Evolutionary conservation across 1,140 invertebrate species (phyloP).

Genomic region (Acromyrmex heyeri): DNA sequence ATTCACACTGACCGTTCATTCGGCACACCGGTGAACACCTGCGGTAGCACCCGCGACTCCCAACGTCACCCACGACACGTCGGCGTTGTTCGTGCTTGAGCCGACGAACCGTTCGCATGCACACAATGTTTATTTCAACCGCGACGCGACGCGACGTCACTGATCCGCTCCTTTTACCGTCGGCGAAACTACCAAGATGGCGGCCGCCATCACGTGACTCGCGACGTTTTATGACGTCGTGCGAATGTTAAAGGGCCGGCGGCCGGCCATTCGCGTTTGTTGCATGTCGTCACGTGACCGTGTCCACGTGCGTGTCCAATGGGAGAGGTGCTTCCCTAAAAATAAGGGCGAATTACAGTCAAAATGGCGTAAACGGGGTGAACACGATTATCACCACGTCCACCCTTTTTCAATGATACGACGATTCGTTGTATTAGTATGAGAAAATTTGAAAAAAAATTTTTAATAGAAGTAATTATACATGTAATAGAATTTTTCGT

Average conservation of each 20-base stretch:
- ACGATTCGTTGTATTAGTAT: not conserved
- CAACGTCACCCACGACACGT: constrained; percentile 57
- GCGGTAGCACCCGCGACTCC: constrained; percentile 75
- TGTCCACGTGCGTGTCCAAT: constrained; percentile 75
- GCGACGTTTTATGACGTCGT: constrained; percentile 78
- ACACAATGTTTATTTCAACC: constrained; percentile 82
- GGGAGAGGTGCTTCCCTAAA: constrained; percentile 64
- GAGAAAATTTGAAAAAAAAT: not conserved
- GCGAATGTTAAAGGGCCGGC: constrained; percentile 74
- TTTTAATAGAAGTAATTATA: not conserved
- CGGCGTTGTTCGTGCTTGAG: constrained; percentile 67
- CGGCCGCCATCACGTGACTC: constrained; percentile 81
- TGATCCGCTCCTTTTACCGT: constrained; percentile 77
- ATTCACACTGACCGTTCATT: constrained; percentile 79
- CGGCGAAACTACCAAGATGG: constrained; percentile 85
- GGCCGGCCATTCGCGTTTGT: constrained; percentile 72
- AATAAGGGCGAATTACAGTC: constrained; percentile 72
- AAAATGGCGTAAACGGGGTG: constrained; percentile 68
- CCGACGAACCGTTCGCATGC: constrained; percentile 77
- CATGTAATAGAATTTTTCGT: not conserved
- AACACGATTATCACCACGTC: not conserved
- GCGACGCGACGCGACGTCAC: constrained; percentile 84
- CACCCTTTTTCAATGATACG: constrained; percentile 49
- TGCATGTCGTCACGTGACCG: constrained; percentile 73
- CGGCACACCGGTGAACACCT: constrained; percentile 74